These are phyloP conservation scores for Oreochromis mossambicus DNA, from an alignment of 2,797 vertebrate genomes.

Conservation along the genomic window DNA sequence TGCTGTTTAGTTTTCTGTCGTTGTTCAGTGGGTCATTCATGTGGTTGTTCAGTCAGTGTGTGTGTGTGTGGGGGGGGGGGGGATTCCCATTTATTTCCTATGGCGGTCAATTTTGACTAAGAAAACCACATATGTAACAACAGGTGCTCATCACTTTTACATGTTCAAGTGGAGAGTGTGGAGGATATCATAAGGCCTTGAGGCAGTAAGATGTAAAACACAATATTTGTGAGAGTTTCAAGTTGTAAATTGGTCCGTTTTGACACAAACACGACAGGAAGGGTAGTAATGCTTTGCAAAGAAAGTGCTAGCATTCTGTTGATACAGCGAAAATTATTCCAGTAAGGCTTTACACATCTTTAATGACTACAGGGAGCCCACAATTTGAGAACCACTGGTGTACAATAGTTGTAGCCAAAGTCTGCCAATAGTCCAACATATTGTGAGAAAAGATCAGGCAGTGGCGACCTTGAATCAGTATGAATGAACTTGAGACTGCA, in stretches of 20 bases:
- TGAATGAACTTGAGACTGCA: neutral
- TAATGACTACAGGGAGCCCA: neutral
- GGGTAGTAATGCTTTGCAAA: neutral
- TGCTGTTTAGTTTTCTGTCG: neutral
- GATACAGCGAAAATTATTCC: neutral
- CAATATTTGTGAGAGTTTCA: too few relatives aligned
- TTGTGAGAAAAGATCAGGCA: neutral
- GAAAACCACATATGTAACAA: neutral
- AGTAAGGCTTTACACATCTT: neutral
- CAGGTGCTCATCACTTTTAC: neutral
- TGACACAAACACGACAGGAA: accelerated
- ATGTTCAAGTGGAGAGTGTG: neutral
- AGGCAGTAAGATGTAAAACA: too few relatives aligned
- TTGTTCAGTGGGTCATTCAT: neutral
- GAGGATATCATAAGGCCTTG: neutral
- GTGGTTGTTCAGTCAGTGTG: neutral
- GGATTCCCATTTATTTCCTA: neutral
- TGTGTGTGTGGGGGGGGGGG: neutral
- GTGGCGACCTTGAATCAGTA: neutral
- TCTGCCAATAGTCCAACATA: neutral
- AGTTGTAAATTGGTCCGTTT: neutral
- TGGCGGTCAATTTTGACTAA: neutral
- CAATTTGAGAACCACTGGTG: neutral
- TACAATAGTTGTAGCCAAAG: neutral
- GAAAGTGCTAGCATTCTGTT: neutral